Evolutionary conservation across 1,140 invertebrate species (phyloP).

Genomic region (Drosophila sechellia): DNA sequence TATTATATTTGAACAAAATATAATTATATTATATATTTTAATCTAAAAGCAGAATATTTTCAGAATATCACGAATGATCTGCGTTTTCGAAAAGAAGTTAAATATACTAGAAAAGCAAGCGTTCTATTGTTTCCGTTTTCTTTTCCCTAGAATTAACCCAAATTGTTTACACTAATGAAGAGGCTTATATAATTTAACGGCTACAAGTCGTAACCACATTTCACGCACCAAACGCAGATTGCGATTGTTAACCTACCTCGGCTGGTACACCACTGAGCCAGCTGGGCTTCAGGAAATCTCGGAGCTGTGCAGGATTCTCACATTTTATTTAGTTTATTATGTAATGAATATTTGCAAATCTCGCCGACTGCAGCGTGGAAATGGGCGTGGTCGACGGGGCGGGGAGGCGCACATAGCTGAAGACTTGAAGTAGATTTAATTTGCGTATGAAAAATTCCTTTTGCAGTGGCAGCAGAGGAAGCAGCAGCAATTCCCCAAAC

Average conservation of each 20-base stretch:
- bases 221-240: background rate
- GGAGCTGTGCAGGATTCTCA: conserved; percentile 38
- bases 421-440: conserved; percentile 75
- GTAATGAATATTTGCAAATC: conserved; percentile 77
- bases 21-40: too few species aligned
- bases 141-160: background rate
- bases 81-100: too few species aligned
- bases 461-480: conserved; percentile 34
- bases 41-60: too few species aligned
- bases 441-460: conserved; percentile 81
- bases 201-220: background rate
- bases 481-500: conserved; percentile 73
- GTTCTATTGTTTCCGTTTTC: too few species aligned
- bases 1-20: too few species aligned
- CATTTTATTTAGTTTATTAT: conserved; percentile 75
- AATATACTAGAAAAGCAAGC: too few species aligned
- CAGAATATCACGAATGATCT: too few species aligned
- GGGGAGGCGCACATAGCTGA: conserved; percentile 36
- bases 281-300: conserved; percentile 17
- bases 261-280: background rate
- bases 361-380: conserved; percentile 27
- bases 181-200: background rate
- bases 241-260: conserved; percentile 7
- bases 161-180: background rate
- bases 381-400: background rate